Conservation (phyloP, 2,113 vertebrate genomes). For the Brachionichthys hirsutus region DNA sequence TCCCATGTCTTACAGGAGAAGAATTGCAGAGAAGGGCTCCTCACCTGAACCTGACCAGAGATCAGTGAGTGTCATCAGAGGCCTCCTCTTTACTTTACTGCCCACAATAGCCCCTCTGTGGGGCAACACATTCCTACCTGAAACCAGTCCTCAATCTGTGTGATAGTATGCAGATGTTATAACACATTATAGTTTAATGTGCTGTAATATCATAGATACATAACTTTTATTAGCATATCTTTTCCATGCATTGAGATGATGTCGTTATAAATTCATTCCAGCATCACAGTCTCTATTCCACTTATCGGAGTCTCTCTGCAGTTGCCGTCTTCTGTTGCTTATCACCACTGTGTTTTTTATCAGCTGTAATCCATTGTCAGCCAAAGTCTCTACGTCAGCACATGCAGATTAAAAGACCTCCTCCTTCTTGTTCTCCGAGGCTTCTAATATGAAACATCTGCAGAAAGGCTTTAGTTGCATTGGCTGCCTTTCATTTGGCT, state of each 20-base stretch:
- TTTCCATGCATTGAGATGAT: too few species aligned
- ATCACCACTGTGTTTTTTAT: too few species aligned
- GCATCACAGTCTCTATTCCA: too few species aligned
- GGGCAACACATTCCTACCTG: constrained; percentile 9
- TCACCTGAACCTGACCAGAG: constrained; percentile 90
- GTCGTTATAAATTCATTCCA: too few species aligned
- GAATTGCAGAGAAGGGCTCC: constrained; percentile 97
- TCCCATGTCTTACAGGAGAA: constrained; percentile 80
- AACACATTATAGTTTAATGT: too few species aligned
- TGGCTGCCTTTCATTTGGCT: background rate
- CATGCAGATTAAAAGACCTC: too few species aligned
- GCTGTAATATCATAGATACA: too few species aligned
- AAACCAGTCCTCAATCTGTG: background rate
- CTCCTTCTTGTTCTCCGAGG: background rate
- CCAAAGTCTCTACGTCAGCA: too few species aligned
- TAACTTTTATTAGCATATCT: too few species aligned
- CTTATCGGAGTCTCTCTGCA: too few species aligned
- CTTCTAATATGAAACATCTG: constrained; percentile 2
- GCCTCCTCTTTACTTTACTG: background rate
- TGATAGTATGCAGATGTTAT: background rate
- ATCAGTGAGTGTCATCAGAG: constrained; percentile 80
- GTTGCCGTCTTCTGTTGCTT: too few species aligned
- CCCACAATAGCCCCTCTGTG: constrained; percentile 15
- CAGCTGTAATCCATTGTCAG: too few species aligned
- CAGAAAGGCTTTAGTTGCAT: background rate